Evolutionary conservation across 2,113 vertebrate genomes (phyloP).

Genomic region (Varanus salvator): DNA sequence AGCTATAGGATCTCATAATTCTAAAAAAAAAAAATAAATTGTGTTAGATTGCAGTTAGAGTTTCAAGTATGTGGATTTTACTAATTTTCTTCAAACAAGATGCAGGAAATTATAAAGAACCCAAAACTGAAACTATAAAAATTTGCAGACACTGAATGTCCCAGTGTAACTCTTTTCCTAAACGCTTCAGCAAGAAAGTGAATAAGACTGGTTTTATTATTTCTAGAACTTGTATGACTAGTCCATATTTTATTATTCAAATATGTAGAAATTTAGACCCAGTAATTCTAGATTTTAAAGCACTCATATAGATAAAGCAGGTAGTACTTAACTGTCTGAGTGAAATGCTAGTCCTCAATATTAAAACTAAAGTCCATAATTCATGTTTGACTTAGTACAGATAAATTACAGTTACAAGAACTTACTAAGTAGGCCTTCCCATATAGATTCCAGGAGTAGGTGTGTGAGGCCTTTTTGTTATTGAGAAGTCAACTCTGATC

Average conservation of each 20-base stretch:
- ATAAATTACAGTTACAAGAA: slow-evolving; percentile 10
- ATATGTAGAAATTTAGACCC: background rate
- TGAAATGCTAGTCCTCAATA: background rate
- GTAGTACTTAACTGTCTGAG: background rate
- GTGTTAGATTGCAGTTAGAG: background rate
- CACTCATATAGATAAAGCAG: background rate
- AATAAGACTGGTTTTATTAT: background rate
- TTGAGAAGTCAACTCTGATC: slow-evolving; percentile 96
- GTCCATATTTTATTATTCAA: background rate
- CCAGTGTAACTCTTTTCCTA: background rate
- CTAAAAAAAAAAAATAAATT: background rate
- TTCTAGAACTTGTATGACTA: background rate
- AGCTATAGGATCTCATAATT: background rate
- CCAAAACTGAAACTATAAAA: background rate
- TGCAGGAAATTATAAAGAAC: background rate
- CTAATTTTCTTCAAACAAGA: too few species aligned
- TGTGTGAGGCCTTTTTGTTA: slow-evolving; percentile 95
- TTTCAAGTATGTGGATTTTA: background rate
- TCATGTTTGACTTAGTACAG: background rate
- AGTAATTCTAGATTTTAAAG: background rate
- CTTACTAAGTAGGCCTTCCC: slow-evolving; percentile 97
- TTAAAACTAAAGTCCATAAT: background rate
- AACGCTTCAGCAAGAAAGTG: background rate
- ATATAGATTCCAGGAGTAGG: slow-evolving; percentile 98
- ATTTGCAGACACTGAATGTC: background rate